Evolutionary conservation across 2,797 vertebrate genomes (phyloP).

Genomic region (Neosalanx taihuensis): DNA sequence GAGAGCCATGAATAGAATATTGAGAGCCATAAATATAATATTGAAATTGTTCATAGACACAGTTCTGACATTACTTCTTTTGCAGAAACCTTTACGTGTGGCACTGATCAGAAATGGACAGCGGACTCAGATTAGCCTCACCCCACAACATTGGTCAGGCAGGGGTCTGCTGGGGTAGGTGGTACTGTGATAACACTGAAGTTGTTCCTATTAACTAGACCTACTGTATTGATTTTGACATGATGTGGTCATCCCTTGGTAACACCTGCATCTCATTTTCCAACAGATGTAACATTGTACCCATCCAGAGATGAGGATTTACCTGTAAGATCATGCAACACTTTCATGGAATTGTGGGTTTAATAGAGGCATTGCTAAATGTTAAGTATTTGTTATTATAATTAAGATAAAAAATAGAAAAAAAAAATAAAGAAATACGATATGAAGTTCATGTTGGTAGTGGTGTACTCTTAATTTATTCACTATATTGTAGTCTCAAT

Average conservation of each 20-base stretch:
- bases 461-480: background rate
- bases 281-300: slow-evolving; percentile 77
- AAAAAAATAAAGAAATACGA: background rate
- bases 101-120: slow-evolving; percentile 79
- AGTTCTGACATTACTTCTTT: slow-evolving; percentile 15
- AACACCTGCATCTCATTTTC: slow-evolving; percentile 23
- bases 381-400: background rate
- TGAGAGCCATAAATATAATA: too few relatives aligned
- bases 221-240: background rate
- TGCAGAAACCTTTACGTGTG: slow-evolving; percentile 84
- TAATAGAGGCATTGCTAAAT: background rate
- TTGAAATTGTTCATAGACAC: background rate
- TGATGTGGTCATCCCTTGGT: background rate
- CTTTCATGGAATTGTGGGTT: background rate
- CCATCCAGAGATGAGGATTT: slow-evolving; percentile 61
- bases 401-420: too few relatives aligned
- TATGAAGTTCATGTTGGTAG: background rate
- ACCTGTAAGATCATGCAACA: background rate
- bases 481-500: background rate
- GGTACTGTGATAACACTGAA: background rate
- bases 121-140: slow-evolving; percentile 79
- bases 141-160: slow-evolving; percentile 88
- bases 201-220: background rate
- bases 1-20: too few relatives aligned
- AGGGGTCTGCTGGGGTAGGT: slow-evolving; percentile 89